Evolutionary conservation across 2,113 vertebrate genomes (phyloP).

Genomic region (Tautogolabrus adspersus): DNA sequence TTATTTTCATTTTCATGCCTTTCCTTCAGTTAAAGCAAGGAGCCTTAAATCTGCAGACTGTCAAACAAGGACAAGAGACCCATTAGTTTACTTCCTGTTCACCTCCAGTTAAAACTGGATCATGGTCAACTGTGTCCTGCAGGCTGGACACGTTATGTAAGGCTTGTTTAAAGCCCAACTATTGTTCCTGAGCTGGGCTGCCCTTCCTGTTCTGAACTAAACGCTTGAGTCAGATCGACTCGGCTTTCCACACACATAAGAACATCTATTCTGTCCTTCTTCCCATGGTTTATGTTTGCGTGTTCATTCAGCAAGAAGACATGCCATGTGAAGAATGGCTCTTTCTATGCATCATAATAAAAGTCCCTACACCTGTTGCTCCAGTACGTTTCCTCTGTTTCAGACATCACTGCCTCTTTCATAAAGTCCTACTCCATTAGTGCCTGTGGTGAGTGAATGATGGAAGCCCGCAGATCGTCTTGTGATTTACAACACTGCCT

Average conservation of each 20-base stretch:
- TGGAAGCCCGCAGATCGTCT: not conserved
- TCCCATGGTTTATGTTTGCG: slow-evolving; percentile 2
- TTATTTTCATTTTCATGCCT: not conserved
- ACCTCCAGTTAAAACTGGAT: slow-evolving; percentile 20
- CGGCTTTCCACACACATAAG: slow-evolving; percentile 29
- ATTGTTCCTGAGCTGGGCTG: slow-evolving; percentile 73
- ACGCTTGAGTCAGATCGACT: slow-evolving; percentile 33
- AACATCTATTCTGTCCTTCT: slow-evolving; percentile 13
- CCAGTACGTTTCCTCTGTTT: slow-evolving; percentile 13
- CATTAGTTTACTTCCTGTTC: slow-evolving; percentile 23
- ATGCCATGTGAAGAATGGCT: not conserved
- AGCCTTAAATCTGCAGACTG: slow-evolving; percentile 14
- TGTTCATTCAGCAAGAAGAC: slow-evolving; percentile 13
- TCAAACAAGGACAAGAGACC: slow-evolving; percentile 20
- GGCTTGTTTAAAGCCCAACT: slow-evolving; percentile 71
- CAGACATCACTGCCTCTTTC: not conserved
- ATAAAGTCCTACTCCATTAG: slow-evolving; percentile 1
- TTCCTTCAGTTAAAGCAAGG: not conserved
- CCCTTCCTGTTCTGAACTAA: slow-evolving; percentile 74
- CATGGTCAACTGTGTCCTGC: slow-evolving; percentile 40
- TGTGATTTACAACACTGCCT: not conserved
- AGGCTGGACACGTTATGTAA: slow-evolving; percentile 62
- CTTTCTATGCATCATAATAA: not conserved
- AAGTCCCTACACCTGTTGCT: slow-evolving; percentile 38
- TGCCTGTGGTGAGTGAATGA: slow-evolving; percentile 7